Evolutionary conservation across 92 coral and sea anemone species (phyloP), one percentile per base, ranked within the genome.

Genomic region (Isaurus tuberculatus): DNA sequence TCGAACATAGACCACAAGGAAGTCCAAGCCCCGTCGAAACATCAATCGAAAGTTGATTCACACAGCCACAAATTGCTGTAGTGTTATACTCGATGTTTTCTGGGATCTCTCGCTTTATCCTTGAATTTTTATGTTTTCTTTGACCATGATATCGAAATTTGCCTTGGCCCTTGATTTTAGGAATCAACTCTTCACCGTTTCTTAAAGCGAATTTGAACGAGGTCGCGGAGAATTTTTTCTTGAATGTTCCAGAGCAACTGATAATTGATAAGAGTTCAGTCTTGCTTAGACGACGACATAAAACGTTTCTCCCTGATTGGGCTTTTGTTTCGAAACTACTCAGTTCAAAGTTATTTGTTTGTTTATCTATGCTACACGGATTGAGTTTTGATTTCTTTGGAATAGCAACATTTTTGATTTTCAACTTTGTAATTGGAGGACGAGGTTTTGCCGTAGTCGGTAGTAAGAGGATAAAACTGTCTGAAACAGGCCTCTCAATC

Each of bases 1-100:
- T 77, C 1, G 82, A 20, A 13, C 82, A 77, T 1, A 77, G 34
- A 27, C 82, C 82, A 60, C 82, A 77, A 1, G 82, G 82, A 13
- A 37, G 31, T 17, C 82, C 70, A 16, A 77, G 82, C 1, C 82
- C 82, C 1, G 82, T 77, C 20, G 2, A 0, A 2, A 19, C 14
- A 60, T 77, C 70, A 23, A 57, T 5, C 2, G 51, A 20, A 11
- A 58, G 58, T 33, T 70, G 22, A 9, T 77, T 28, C 20, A 43
- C 82, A 26, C 82, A 77, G 31, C 22, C n/a, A 20, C 33, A 77
- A 60, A 26, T 11, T 5, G 1, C 32, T 33, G 82, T 77, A 13
- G 49, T 75, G 46, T 57, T 57, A 4, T 32, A 16, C 16, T 20
- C 16, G 14, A 32, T 10, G 19, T 10, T 20, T 23, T 31, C 23